Base-by-base conservation (phyloP, 2,797 vertebrate genomes). In the Poliocrania exsul region DNA sequence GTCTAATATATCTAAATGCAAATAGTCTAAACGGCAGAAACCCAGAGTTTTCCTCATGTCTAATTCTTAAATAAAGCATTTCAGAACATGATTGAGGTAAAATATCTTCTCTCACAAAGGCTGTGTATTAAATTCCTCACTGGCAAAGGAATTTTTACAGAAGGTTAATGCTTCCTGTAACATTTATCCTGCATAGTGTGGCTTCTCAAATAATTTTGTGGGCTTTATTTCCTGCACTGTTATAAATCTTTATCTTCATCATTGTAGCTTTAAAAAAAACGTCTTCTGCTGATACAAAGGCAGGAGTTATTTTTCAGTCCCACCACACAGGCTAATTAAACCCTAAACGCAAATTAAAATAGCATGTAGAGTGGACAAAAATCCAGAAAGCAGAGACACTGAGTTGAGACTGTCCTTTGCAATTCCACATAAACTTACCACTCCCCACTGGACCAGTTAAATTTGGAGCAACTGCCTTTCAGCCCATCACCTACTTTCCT, bases 111-210 rank as follows among this genome's bases (percentile, higher is more conserved):
- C 92, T 97, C 77, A 81, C 82, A 86, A 94, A 94, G 85, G 49
- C 79, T 94, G 62, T 86, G 87, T 94, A 97, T 97, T 96, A 96
- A 97, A 97, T 97, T 98, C 93, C 94, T 97, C 88, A 95, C 88
- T 72, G 65, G 94, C 46, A 97, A 97, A 97, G 90, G 94, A 96
- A 97, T 96, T 97, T 97, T 97, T 97, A 96, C 71, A 35, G 94
- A 97, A 96, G 83, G 96, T 96, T 97, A 97, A 97, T 97, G 96
- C 88, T 95, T 97, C 84, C 95, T 96, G 86, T 97, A 97, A 97
- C 92, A 97, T 97, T 97, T 97, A 96, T 96, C 93, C 95, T 96
- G 94, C 91, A 95, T 92, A 95, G 92, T 61, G 74, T 93, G 88
- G 93, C 81, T 97, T 97, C 96, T 97, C 82, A 64, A 95, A 96